Percentiles rank a stretch among this genome's conserved stretches.
Evolutionary conservation across 1,140 invertebrate genomes (phyloP).

Genomic region (Pseudomyrmex sp.): DNA sequence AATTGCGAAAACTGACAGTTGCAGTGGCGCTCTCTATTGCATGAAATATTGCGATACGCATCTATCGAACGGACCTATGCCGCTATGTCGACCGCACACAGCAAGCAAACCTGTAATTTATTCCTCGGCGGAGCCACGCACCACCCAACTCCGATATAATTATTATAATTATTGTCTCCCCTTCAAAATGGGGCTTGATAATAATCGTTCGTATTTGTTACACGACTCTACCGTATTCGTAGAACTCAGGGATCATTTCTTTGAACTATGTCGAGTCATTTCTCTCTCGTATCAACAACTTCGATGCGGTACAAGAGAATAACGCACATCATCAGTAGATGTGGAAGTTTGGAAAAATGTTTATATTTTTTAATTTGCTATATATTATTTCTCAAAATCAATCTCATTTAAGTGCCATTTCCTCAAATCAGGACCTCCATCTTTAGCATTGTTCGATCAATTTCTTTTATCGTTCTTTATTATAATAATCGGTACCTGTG

Average conservation of each 20-base stretch:
- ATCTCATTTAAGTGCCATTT: no score
- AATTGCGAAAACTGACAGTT: slow-evolving; percentile 80
- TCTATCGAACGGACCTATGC: slow-evolving; percentile 82
- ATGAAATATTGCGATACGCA: slow-evolving; percentile 53
- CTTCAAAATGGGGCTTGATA: slow-evolving; percentile 82
- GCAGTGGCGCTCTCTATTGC: slow-evolving; percentile 79
- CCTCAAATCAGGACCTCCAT: no score
- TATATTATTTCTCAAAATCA: no score
- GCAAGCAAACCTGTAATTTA: slow-evolving; percentile 84
- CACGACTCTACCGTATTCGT: slow-evolving; percentile 52
- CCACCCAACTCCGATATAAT: slow-evolving; percentile 83
- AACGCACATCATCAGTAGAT: neutral
- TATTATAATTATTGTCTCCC: slow-evolving; percentile 85
- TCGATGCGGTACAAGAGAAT: neutral
- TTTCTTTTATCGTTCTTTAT: slow-evolving; percentile 5
- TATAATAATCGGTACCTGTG: slow-evolving; percentile 25
- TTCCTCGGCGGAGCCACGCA: slow-evolving; percentile 79
- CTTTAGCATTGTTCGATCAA: neutral
- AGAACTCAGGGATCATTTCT: slow-evolving; percentile 47
- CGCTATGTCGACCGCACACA: slow-evolving; percentile 81
- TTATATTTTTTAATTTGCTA: neutral
- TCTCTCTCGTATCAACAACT: slow-evolving; percentile 3
- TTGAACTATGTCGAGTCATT: slow-evolving; percentile 41
- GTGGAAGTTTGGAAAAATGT: neutral
- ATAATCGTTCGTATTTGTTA: slow-evolving; percentile 79